These are phyloP conservation scores for Gadopsis marmoratus DNA, from an alignment of 2,797 vertebrate species.

Conservation along the genomic window DNA sequence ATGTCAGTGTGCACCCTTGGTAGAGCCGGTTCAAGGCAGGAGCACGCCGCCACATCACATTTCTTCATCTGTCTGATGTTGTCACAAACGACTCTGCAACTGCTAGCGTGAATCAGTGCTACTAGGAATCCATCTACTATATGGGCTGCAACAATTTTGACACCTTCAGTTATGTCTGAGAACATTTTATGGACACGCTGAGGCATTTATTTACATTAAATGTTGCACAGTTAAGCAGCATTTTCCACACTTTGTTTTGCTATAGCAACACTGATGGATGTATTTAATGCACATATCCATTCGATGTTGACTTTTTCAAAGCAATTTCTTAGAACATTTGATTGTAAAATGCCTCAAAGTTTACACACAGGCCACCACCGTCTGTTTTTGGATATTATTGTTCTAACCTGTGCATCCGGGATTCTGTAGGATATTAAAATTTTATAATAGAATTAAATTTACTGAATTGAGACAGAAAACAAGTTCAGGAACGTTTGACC, in stretches of 20 bases:
- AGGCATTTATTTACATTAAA: background rate
- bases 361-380: background rate
- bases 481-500: slow-evolving; percentile 41
- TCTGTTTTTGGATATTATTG: background rate
- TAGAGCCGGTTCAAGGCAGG: slow-evolving; percentile 39
- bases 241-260: background rate
- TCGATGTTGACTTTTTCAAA: background rate
- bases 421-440: background rate
- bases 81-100: slow-evolving; percentile 25
- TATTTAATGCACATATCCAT: background rate
- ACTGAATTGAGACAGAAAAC: background rate
- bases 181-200: background rate
- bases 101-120: slow-evolving; percentile 9
- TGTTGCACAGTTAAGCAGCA: background rate
- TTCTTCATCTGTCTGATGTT: slow-evolving; percentile 26
- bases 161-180: background rate
- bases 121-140: background rate
- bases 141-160: background rate
- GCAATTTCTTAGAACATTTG: background rate
- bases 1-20: slow-evolving; percentile 76
- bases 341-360: background rate
- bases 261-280: background rate
- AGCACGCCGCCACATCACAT: slow-evolving; percentile 25
- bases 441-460: slow-evolving; percentile 1
- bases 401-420: background rate